Percentiles rank a stretch among this genome's conserved stretches.
Conservation (phyloP, 2,113 vertebrate genomes). For the Narcine bancroftii region DNA sequence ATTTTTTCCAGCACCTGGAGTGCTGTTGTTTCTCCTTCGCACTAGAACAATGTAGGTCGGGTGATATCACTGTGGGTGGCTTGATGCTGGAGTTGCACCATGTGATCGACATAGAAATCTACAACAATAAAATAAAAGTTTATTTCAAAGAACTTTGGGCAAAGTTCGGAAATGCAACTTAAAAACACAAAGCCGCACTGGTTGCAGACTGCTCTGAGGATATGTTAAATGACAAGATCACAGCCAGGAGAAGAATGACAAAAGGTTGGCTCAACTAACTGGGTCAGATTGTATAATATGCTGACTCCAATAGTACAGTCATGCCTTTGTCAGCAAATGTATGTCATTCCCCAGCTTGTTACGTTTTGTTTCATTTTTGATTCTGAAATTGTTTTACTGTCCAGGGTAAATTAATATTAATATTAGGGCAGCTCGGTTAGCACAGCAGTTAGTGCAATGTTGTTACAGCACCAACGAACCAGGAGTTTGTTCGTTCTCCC, state of each 20-base stretch:
- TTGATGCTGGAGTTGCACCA: neutral
- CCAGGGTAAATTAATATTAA: neutral
- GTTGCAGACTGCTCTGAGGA: neutral
- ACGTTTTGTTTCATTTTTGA: neutral
- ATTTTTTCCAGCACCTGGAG: neutral
- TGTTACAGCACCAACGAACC: too few species aligned
- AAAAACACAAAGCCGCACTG: neutral
- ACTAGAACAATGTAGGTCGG: neutral
- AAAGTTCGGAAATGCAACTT: neutral
- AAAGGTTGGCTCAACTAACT: neutral
- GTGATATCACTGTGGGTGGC: neutral
- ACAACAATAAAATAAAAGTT: conserved; percentile 18
- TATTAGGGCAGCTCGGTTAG: too few species aligned
- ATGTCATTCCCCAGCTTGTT: neutral
- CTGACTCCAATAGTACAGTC: neutral
- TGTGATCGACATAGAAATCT: neutral
- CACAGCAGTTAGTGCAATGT: too few species aligned
- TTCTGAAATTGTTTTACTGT: neutral
- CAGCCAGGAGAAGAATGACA: neutral
- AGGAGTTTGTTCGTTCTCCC: too few species aligned
- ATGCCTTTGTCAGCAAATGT: neutral
- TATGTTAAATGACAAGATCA: neutral
- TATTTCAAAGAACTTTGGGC: neutral
- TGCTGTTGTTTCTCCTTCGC: neutral
- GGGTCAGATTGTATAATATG: neutral